Evolutionary conservation across 2,113 vertebrate species (phyloP), one percentile per base, ranked within the genome.

Genomic region (Saguinus imperator): DNA sequence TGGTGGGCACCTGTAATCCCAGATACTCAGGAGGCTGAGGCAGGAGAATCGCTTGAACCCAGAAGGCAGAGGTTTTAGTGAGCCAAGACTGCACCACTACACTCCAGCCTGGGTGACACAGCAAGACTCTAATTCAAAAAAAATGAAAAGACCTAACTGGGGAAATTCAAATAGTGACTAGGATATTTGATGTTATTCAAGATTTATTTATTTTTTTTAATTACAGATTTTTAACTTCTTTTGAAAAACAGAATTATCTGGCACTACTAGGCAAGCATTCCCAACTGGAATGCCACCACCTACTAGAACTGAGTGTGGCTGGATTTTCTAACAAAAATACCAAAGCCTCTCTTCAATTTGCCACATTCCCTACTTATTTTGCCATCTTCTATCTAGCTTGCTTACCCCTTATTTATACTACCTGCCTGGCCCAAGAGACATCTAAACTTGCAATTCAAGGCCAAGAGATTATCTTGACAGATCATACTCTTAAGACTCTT

Each of bases 181-280:
- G 68, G 9, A 61, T 89, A 85, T 57, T 40, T 70, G 40, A 58
- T 61, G 10, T 14, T 79, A 79, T 43, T 91, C 77, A 93, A 94
- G 77, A 81, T 80, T 86, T 85, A 57, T 6, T 77, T 43, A 9
- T 58, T 77, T 61, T 89, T 87, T 66, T 5, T 52, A 76, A 48
- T 32, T 50, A 52, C 18, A 80, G 17, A 84, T 92, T 89, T 94
- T 27, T 94, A 35, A 45, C 87, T 81, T 94, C 83, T 81, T 94
- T 68, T 87, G 17, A 82, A 94, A 70, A 94, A 83, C 0, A 92
- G 21, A 80, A 94, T 43, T 43, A 85, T 70, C 72, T 76, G 37
- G 50, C 13, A 75, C 64, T 84, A 68, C 45, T 85, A 40, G 25
- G 37, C n/a, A 40, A 89, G 35, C 14, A 80, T 52, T 83, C 35